These are phyloP conservation scores for Saturnia pavonia DNA, from an alignment of 2,888 invertebrate species.

Conservation along the genomic window DNA sequence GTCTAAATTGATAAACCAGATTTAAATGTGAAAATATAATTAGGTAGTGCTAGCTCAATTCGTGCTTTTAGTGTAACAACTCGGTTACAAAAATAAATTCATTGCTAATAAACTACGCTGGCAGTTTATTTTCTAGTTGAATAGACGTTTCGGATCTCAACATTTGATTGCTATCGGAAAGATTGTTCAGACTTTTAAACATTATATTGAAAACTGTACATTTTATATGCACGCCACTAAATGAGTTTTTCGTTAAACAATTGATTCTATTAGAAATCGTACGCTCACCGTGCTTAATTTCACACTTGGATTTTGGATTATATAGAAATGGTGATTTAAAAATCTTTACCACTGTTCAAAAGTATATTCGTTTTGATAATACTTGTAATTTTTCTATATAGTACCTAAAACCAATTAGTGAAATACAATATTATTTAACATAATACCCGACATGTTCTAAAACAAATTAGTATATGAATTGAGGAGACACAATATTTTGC, in stretches of 20 bases:
- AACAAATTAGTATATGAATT: background rate
- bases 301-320: constrained; percentile 65
- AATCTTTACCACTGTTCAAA: background rate
- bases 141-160: background rate
- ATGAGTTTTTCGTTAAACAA: constrained; percentile 79
- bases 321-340: constrained; percentile 33
- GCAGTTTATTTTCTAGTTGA: background rate
- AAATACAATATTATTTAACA: too few relatives aligned
- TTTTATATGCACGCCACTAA: constrained; percentile 49
- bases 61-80: background rate
- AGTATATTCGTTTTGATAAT: too few relatives aligned
- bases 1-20: background rate
- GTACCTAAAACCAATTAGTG: too few relatives aligned
- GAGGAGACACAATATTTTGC: background rate
- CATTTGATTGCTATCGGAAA: constrained; percentile 15
- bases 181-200: constrained; percentile 27
- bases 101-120: background rate
- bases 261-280: constrained; percentile 51
- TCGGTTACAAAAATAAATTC: background rate
- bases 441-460: too few relatives aligned
- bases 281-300: constrained; percentile 62
- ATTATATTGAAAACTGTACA: constrained; percentile 56
- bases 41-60: background rate
- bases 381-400: too few relatives aligned
- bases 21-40: background rate